phyloP scores from a whole-genome alignment of 2,113 vertebrate genomes.

The Actenoides lindsayi region DNA sequence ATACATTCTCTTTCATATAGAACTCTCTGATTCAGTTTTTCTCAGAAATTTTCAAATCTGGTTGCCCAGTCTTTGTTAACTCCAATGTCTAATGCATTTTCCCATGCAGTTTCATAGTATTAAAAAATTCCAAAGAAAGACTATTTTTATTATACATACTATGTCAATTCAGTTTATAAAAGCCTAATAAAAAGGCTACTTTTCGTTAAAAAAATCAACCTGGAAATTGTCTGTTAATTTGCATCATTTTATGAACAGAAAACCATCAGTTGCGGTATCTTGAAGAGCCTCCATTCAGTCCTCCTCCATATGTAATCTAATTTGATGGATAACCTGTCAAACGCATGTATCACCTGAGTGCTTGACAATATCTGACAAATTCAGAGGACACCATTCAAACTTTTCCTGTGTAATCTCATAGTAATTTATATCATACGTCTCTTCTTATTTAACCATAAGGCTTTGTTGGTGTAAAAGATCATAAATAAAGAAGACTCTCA shows the following conservation, averaged over 20 bases:
- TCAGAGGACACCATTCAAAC: not conserved
- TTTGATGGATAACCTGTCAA: not conserved
- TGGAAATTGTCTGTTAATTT: not conserved
- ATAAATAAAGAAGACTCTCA: not conserved
- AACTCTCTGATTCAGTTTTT: not conserved
- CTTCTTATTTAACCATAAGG: not conserved
- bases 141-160: not conserved
- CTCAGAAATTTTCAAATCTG: not conserved
- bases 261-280: not conserved
- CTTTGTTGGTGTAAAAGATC: not conserved
- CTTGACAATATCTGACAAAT: not conserved
- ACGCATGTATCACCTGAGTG: not conserved
- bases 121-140: not conserved
- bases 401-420: not conserved
- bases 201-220: not conserved
- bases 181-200: not conserved
- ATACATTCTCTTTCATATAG: not conserved
- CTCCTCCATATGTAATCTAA: not conserved
- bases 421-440: not conserved
- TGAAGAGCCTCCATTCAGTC: not conserved
- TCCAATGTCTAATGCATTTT: not conserved
- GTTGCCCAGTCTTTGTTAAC: not conserved
- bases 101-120: not conserved
- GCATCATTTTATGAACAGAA: not conserved
- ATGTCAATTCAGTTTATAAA: not conserved